phyloP scores from a whole-genome alignment of 2,888 invertebrate species.

The Macaria liturata region DNA sequence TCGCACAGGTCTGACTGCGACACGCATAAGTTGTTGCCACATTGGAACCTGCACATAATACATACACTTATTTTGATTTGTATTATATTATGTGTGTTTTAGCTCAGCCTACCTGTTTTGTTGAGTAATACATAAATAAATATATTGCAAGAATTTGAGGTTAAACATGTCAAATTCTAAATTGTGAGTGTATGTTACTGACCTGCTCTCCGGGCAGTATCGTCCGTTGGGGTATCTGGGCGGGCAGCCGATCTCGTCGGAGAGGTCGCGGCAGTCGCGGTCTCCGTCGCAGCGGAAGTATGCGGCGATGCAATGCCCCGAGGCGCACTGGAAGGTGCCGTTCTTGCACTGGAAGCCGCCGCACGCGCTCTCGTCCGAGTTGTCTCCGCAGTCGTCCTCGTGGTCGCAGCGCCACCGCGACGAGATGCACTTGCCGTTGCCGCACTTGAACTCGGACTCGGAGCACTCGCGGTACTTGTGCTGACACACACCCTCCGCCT shows the following conservation, averaged over 20 bases:
- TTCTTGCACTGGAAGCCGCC: conserved; percentile 93
- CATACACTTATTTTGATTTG: no score
- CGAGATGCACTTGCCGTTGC: conserved; percentile 95
- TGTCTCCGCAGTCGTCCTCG: conserved; percentile 98
- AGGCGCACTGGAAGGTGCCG: conserved; percentile 95
- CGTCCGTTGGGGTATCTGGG: conserved; percentile 94
- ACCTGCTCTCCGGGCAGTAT: conserved; percentile 92
- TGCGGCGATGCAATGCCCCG: conserved; percentile 95
- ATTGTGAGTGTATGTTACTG: conserved; percentile 12
- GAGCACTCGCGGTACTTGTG: conserved; percentile 94
- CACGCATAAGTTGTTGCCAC: conserved; percentile 95
- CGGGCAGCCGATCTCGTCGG: conserved; percentile 95
- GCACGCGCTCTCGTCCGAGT: conserved; percentile 94
- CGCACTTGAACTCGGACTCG: conserved; percentile 95
- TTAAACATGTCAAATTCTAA: not conserved
- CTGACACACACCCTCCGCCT: conserved; percentile 91
- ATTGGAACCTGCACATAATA: conserved; percentile 88
- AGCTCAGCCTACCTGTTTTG: no score
- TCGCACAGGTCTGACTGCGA: conserved; percentile 95
- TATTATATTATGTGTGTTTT: no score
- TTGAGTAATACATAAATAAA: no score
- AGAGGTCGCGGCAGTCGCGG: conserved; percentile 93
- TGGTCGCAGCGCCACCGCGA: conserved; percentile 97
- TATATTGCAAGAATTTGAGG: no score
- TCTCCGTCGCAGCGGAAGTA: conserved; percentile 96